Conservation (phyloP, 2,888 invertebrate genomes). For the Pemphredon lugubris region DNA sequence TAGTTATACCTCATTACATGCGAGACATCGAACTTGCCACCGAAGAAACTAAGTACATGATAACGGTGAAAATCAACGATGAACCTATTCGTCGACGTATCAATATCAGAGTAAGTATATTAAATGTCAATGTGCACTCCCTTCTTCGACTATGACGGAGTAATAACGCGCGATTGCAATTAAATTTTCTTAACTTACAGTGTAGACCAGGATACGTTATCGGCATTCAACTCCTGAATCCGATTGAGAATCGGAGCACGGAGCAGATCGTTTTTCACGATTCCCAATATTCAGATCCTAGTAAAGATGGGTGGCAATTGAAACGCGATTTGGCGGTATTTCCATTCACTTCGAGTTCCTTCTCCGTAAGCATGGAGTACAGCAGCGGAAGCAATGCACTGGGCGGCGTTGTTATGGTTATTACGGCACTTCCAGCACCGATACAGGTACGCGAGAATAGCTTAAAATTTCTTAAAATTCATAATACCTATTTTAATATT, state of each 20-base stretch:
- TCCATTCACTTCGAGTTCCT: conserved; percentile 93
- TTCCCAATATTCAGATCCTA: conserved; percentile 85
- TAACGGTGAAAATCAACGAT: conserved; percentile 86
- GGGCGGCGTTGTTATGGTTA: conserved; percentile 91
- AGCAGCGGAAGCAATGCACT: conserved; percentile 89
- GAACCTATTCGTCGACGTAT: conserved; percentile 80
- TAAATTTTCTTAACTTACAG: conserved; percentile 68
- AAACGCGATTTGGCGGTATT: conserved; percentile 93
- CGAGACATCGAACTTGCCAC: conserved; percentile 85
- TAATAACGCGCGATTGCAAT: not conserved
- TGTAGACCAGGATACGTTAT: conserved; percentile 93
- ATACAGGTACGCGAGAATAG: conserved; percentile 80
- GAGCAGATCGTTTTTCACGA: conserved; percentile 92
- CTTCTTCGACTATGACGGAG: conserved; percentile 2
- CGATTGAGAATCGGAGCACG: conserved; percentile 92
- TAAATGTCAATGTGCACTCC: no score
- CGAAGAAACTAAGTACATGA: conserved; percentile 90
- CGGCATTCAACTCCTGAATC: conserved; percentile 94
- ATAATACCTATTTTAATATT: not conserved
- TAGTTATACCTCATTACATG: conserved; percentile 86
- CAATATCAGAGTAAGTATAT: conserved; percentile 71
- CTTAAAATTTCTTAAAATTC: not conserved
- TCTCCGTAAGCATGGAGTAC: conserved; percentile 90
- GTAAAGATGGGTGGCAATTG: conserved; percentile 86
- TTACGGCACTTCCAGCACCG: conserved; percentile 89